phyloP scores from a whole-genome alignment of 2,888 invertebrate species.

The Idaea aversata region DNA sequence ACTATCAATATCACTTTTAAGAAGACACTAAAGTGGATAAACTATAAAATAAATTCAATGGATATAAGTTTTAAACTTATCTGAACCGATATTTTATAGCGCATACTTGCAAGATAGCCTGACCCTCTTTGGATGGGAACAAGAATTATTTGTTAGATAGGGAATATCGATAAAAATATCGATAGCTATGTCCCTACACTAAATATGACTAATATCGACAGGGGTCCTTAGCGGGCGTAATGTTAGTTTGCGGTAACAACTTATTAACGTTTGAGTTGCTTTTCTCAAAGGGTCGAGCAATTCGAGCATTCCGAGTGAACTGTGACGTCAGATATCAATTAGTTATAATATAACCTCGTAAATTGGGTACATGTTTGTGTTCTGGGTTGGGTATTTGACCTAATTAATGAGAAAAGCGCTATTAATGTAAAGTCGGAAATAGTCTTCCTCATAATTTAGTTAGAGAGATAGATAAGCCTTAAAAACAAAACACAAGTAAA shows the following conservation, averaged over 20 bases:
- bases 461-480: no score
- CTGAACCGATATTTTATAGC: neutral
- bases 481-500: no score
- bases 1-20: no score
- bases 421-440: no score
- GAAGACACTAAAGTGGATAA: neutral
- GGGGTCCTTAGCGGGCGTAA: conserved; percentile 4
- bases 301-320: conserved; percentile 1
- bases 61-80: neutral
- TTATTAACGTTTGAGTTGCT: conserved; percentile 23
- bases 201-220: conserved; percentile 2
- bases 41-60: neutral
- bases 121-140: neutral
- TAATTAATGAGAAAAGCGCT: neutral
- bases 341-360: neutral
- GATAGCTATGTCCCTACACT: neutral
- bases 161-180: neutral
- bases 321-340: neutral
- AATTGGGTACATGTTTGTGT: neutral
- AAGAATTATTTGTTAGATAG: no score
- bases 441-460: no score
- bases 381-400: neutral
- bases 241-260: conserved; percentile 13
- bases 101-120: neutral
- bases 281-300: conserved; percentile 13